These are phyloP conservation scores for Glossosoma conforme DNA, from an alignment of 1,140 invertebrate genomes.

Conservation along the genomic window DNA sequence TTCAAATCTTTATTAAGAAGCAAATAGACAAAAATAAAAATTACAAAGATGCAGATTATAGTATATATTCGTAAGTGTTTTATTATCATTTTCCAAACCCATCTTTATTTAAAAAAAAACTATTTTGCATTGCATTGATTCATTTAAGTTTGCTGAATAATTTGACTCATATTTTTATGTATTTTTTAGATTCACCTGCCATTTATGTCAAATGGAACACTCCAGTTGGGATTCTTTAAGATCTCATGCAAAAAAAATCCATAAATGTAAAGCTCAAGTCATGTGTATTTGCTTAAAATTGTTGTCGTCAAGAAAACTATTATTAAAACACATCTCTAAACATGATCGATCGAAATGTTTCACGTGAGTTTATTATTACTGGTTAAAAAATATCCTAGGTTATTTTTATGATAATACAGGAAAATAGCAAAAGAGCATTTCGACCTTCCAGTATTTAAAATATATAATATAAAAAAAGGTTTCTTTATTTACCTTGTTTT, in stretches of 20 bases:
- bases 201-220: slow-evolving; percentile 20
- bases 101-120: background rate
- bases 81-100: background rate
- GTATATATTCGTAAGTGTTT: slow-evolving; percentile 6
- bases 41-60: slow-evolving; percentile 1
- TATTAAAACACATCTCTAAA: slow-evolving; percentile 15
- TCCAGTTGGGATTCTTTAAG: slow-evolving; percentile 17
- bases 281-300: slow-evolving; percentile 23
- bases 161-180: background rate
- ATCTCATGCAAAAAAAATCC: slow-evolving; percentile 11
- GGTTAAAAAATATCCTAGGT: too few species aligned
- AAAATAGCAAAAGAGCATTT: background rate
- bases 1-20: background rate
- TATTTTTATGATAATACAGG: too few species aligned
- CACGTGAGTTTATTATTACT: slow-evolving; percentile 12
- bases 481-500: background rate
- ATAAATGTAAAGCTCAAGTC: slow-evolving; percentile 15
- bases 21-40: background rate
- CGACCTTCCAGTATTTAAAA: background rate
- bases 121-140: background rate
- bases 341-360: slow-evolving; percentile 21
- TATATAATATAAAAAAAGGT: background rate
- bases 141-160: background rate
- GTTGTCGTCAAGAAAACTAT: slow-evolving; percentile 13
- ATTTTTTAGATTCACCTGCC: slow-evolving; percentile 19